These are phyloP conservation scores for Vollenhovia emeryi DNA, from an alignment of 1,140 invertebrate genomes.

Conservation along the genomic window DNA sequence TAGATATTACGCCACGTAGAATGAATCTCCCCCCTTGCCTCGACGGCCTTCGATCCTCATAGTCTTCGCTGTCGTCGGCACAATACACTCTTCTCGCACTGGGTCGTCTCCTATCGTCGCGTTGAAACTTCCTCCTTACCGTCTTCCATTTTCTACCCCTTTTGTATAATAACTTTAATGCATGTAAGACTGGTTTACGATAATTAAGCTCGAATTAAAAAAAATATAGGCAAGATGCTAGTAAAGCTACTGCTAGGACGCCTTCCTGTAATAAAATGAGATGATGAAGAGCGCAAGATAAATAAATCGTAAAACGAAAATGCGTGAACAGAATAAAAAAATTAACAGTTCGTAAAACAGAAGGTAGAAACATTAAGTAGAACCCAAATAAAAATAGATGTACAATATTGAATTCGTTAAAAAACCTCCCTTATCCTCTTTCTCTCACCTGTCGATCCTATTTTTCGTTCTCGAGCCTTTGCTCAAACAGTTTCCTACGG, in stretches of 20 bases:
- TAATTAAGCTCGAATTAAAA: not conserved
- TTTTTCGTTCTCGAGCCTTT: too few relatives aligned
- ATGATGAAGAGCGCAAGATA: not conserved
- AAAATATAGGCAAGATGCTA: not conserved
- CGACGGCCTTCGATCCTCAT: slow-evolving; percentile 59
- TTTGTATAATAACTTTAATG: not conserved
- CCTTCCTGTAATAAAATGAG: not conserved
- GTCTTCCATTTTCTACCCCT: not conserved
- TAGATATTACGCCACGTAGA: slow-evolving; percentile 75
- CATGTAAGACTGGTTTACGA: not conserved
- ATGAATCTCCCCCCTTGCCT: slow-evolving; percentile 65
- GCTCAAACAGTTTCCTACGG: not conserved
- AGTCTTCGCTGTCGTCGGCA: not conserved
- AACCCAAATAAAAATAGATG: not conserved
- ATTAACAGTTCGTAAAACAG: not conserved
- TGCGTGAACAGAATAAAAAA: not conserved
- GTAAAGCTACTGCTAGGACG: not conserved
- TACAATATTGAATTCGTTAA: not conserved
- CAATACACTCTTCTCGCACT: slow-evolving; percentile 21
- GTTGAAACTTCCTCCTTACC: slow-evolving; percentile 18
- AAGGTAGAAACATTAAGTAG: too few relatives aligned
- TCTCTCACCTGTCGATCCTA: not conserved
- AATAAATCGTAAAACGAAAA: not conserved
- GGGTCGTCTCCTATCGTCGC: not conserved
- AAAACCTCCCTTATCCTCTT: not conserved